Percentiles rank a stretch among this genome's conserved stretches.
Evolutionary conservation across 1,140 invertebrate genomes (phyloP).

Genomic region (Oryzaephilus surinamensis): DNA sequence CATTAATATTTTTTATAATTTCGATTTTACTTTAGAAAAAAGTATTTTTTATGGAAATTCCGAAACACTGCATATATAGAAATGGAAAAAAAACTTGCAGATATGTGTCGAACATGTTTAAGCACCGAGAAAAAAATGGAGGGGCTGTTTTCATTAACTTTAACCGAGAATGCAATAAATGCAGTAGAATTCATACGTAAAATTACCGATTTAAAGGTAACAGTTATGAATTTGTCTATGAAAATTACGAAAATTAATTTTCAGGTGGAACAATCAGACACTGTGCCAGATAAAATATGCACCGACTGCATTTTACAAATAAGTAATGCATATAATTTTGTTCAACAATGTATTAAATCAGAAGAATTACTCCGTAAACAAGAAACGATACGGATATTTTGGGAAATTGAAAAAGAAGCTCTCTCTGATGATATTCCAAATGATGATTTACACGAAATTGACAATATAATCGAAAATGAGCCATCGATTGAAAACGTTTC

Average conservation of each 20-base stretch:
- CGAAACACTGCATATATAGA: too few relatives aligned
- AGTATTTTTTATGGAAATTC: not conserved
- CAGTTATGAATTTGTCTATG: not conserved
- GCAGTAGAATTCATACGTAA: constrained; percentile 19
- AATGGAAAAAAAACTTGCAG: constrained; percentile 15
- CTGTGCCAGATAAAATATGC: constrained; percentile 18
- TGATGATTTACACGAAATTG: constrained; percentile 2
- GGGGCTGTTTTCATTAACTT: constrained; percentile 15
- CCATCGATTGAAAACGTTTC: constrained; percentile 8
- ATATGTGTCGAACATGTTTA: constrained; percentile 23
- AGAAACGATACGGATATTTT: constrained; percentile 11
- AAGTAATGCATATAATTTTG: constrained; percentile 13
- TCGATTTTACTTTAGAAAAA: not conserved
- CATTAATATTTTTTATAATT: too few relatives aligned
- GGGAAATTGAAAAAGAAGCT: constrained; percentile 16
- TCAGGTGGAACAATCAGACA: constrained; percentile 18
- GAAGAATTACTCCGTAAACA: constrained; percentile 18
- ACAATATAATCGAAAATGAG: too few relatives aligned
- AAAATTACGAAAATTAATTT: constrained; percentile 3
- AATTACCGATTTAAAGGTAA: constrained; percentile 23
- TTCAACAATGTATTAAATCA: constrained; percentile 14
- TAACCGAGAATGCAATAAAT: constrained; percentile 10
- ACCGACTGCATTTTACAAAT: constrained; percentile 14
- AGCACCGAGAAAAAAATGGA: constrained; percentile 10
- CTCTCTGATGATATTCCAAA: constrained; percentile 9